Percentiles rank a stretch among this genome's conserved stretches.
These are phyloP conservation scores for Diarsia rubi DNA, from an alignment of 2,888 invertebrate genomes.

Conservation along the genomic window DNA sequence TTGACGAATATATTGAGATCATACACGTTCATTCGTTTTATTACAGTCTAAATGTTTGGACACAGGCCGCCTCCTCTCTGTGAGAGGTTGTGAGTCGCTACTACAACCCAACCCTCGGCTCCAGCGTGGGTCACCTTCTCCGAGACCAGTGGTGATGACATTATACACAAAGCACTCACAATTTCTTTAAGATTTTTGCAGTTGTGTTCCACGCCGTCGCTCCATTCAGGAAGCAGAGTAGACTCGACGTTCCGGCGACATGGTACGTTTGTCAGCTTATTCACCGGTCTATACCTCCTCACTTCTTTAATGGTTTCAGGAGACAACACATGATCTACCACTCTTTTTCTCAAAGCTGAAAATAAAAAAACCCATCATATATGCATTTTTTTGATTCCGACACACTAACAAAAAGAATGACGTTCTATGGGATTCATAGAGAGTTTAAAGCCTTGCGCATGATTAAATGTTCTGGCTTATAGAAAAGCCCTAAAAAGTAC, in stretches of 20 bases:
- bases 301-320: constrained; percentile 46
- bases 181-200: constrained; percentile 48
- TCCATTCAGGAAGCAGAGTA: constrained; percentile 50
- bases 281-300: constrained; percentile 13
- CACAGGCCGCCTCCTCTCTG: neutral
- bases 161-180: constrained; percentile 26
- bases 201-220: constrained; percentile 59
- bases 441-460: neutral
- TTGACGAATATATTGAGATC: too few relatives aligned
- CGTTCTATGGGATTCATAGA: neutral
- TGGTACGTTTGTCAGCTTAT: constrained; percentile 46
- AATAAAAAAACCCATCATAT: neutral
- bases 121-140: neutral
- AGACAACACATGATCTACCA: neutral
- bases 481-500: constrained; percentile 34
- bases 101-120: neutral
- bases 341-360: constrained; percentile 33
- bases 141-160: neutral
- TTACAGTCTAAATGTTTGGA: neutral
- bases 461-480: neutral
- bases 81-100: neutral
- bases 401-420: neutral
- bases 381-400: neutral
- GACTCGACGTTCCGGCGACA: constrained; percentile 47
- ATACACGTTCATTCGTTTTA: neutral